Base-by-base conservation (phyloP, 2,797 vertebrate genomes). In the Onychomys arenicola region DNA sequence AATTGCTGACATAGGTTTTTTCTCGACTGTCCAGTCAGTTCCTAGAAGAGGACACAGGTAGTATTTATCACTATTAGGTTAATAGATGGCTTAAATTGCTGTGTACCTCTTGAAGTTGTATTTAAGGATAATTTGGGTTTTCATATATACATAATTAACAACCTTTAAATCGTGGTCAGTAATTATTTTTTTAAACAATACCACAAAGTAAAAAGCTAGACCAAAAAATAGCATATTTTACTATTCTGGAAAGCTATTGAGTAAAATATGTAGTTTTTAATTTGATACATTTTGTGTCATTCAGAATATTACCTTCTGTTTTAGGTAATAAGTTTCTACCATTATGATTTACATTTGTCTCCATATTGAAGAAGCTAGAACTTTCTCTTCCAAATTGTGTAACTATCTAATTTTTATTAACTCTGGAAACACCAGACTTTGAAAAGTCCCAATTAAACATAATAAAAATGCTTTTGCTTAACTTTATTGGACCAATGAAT, bases 321-420 rank as follows among this genome's bases (percentile, higher is more conserved):
- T 92, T 92, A 63, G 75, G 67, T 94, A 93, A 77, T 83, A 91
- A 73, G 57, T 81, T 93, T 95, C 23, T 92, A 19, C n/a, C 29
- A 9, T 89, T 91, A 81, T 78, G 63, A 32, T 84, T 96, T 19
- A 40, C 78, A 83, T 86, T 96, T 94, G 92, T 92, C 55, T 94
- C 32, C 40, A 69, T 91, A 23, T 63, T 90, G 86, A 61, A 59
- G 78, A 96, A 96, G 77, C 69, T 89, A 34, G 67, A 96, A 91
- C 80, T 93, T 96, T 46, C 6, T 94, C 55, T 95, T 95, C 29
- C 78, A 86, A 43, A 76, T 86, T 81, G 67, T 94, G 5, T 61
- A 89, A 67, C 87, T 95, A 83, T 25, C 77, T 87, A n/a, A 76
- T 96, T 95, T 97, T 95, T 91, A 76, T 95, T 97, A 91, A 89